These are phyloP conservation scores for Crepidodera aurea DNA, from an alignment of 2,888 invertebrate species.

Conservation along the genomic window DNA sequence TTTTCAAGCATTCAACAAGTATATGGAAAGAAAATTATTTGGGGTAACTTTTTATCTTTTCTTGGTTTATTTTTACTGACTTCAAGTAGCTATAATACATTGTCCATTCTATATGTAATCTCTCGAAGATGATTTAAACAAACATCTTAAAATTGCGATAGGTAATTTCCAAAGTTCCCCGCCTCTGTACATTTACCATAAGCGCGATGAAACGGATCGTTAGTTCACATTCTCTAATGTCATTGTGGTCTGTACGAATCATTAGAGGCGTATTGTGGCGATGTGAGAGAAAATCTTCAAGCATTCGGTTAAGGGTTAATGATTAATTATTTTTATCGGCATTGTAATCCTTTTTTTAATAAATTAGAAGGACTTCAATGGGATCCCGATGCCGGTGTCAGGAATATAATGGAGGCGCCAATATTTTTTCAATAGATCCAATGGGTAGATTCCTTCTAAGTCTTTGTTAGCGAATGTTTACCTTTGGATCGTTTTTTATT, in stretches of 20 bases:
- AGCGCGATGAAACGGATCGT: constrained; percentile 60
- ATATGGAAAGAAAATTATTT: no score
- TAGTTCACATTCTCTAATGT: constrained; percentile 59
- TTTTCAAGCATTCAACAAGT: no score
- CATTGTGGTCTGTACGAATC: constrained; percentile 59
- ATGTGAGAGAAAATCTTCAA: constrained; percentile 53
- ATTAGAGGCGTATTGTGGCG: constrained; percentile 56
- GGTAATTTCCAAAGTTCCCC: no score
- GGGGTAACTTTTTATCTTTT: no score
- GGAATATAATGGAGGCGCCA: constrained; percentile 50
- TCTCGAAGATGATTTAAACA: no score
- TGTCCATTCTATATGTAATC: no score
- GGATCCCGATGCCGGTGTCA: constrained; percentile 50
- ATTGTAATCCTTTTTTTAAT: constrained; percentile 58
- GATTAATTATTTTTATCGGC: constrained; percentile 59
- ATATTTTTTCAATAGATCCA: constrained; percentile 40
- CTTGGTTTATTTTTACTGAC: no score
- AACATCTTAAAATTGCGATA: no score
- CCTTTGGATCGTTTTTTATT: constrained; percentile 51
- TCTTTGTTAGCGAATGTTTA: constrained; percentile 49
- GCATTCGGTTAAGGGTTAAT: constrained; percentile 57
- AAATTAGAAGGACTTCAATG: constrained; percentile 55
- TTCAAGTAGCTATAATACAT: no score
- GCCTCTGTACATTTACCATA: constrained; percentile 48
- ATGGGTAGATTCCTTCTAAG: constrained; percentile 32